A percentile compares a stretch with the other conserved stretches of the same genome.
Evolutionary conservation across 1,140 invertebrate species (phyloP).

Genomic region (Brachionus rotundiformis): DNA sequence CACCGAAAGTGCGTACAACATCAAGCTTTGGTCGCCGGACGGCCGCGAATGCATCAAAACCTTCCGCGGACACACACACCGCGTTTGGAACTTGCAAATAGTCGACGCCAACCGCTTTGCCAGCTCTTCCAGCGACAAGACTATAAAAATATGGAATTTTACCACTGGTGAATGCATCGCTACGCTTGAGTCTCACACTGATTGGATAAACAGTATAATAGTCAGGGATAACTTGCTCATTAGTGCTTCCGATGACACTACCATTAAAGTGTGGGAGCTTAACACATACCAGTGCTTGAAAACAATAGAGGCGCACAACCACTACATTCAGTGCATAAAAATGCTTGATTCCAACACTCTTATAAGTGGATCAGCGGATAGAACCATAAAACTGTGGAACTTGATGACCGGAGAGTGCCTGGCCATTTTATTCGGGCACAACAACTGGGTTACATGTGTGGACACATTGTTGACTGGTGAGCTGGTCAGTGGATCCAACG

Average conservation of each 20-base stretch:
- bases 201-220: constrained; percentile 6
- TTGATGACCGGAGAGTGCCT: constrained; percentile 99
- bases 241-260: background rate
- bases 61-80: background rate
- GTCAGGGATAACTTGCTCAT: background rate
- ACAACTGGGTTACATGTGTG: constrained; percentile 68
- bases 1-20: background rate
- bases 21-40: background rate
- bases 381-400: constrained; percentile 98
- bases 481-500: constrained; percentile 92
- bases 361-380: constrained; percentile 74
- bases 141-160: constrained; percentile 32
- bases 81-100: background rate
- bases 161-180: background rate
- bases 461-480: background rate
- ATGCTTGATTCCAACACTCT: constrained; percentile 74
- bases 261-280: constrained; percentile 1
- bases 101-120: background rate
- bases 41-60: background rate
- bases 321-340: constrained; percentile 18
- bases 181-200: background rate
- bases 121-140: constrained; percentile 1
- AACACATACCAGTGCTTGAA: constrained; percentile 74
- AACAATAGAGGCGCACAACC: constrained; percentile 69
- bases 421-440: constrained; percentile 95